Percentiles rank a stretch among this genome's conserved stretches.
phyloP scores from a whole-genome alignment of 2,888 invertebrate species.

The Calameuta idolon region DNA sequence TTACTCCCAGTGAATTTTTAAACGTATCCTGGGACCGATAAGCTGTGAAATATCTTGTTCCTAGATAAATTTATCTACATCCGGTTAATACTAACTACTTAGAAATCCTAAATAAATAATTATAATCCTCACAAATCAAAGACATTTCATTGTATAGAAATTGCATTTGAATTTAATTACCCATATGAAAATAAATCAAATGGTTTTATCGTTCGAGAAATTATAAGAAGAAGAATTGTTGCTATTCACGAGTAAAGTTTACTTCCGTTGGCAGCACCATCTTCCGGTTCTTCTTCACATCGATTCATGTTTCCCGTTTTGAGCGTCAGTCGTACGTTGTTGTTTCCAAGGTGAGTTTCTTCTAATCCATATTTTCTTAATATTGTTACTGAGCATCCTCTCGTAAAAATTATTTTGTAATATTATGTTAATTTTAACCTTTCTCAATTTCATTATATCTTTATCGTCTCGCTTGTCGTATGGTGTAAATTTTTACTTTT shows the following conservation, averaged over 20 bases:
- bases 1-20: too few species aligned
- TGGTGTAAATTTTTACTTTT: background rate
- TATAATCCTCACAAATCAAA: background rate
- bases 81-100: background rate
- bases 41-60: background rate
- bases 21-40: too few species aligned
- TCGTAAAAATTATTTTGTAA: background rate
- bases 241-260: background rate
- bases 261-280: background rate
- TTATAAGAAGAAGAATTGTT: background rate
- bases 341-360: background rate
- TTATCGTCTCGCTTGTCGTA: background rate
- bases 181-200: background rate
- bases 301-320: background rate
- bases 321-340: conserved; percentile 2
- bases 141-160: background rate
- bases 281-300: background rate
- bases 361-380: background rate
- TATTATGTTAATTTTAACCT: background rate
- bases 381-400: background rate
- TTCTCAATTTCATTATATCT: background rate
- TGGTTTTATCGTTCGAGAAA: background rate
- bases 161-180: background rate
- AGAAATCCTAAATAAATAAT: background rate
- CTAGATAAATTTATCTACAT: background rate